Base-by-base conservation (phyloP, 2,888 invertebrate species). In the Drosophila borealis region DNA sequence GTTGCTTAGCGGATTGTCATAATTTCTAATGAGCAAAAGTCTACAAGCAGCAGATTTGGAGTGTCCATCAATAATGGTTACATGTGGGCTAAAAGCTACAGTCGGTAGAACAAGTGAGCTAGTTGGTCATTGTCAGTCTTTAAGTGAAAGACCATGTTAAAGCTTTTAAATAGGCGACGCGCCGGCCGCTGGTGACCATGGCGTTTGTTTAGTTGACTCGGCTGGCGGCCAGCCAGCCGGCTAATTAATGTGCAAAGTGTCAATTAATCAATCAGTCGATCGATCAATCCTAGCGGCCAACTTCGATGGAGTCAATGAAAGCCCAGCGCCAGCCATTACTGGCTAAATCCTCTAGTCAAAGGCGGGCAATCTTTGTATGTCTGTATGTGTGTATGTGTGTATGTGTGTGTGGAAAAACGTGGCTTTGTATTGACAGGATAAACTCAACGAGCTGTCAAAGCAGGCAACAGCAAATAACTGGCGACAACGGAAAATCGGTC, bases 231-330 rank as follows among this genome's bases (percentile, higher is more conserved):
- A 56, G 69, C 74, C 69, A 69, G 67, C 55, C 63, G 63, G 66
- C 82, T 90, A 90, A 88, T 88, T 90, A 90, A 90, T 89, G 85
- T 81, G 81, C 74, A 82, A 85, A 85, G 87, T 90, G 87, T 90
- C 90, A 89, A 89, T 90, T 87, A 86, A 89, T 89, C 90, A 90
- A 89, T 90, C 89, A 87, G 81, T 62, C 81, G 64, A 83, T 87
- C 83, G 89, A 89, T 89, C 89, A 90, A 90, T 89, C 85, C 80
- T 70, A 72, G 70, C 80, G 51, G 49, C 50, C 49, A 53, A 69
- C 74, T 56, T 29, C 57, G 65, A 41, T 45, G 45, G 56, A 63
- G 73, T 72, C 80, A 88, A 72, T 71, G 63, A 53, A 88, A 71
- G 64, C 63, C 70, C 62, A 70, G 67, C 46, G 59, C 60, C 51